A percentile compares a stretch with the other conserved stretches of the same genome.
phyloP scores from a whole-genome alignment of 37 sponge, comb jelly and placozoan genomes.

The Beroe forskalii region DNA sequence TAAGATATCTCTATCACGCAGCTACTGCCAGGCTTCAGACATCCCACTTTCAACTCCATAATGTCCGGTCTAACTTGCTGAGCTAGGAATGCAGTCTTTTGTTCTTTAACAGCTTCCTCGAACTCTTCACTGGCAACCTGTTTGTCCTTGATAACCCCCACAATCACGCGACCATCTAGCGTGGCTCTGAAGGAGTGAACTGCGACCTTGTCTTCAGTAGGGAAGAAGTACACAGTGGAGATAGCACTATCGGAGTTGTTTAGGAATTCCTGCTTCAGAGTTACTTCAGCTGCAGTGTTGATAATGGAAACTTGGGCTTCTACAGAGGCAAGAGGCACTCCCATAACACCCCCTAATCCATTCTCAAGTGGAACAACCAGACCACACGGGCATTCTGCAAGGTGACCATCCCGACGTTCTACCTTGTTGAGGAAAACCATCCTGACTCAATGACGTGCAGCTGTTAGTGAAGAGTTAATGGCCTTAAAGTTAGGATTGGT shows the following conservation, averaged over 20 bases:
- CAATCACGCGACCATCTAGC: constrained; percentile 72
- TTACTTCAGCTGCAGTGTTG: constrained; percentile 70
- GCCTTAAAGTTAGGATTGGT: too few species aligned
- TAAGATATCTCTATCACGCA: background rate
- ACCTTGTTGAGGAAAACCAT: background rate
- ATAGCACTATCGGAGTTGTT: constrained; percentile 71
- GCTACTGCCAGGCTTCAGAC: background rate
- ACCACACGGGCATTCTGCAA: background rate
- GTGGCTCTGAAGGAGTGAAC: constrained; percentile 73
- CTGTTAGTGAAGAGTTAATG: too few species aligned
- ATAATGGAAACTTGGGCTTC: constrained; percentile 66
- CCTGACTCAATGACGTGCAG: too few species aligned
- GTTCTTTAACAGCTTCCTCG: constrained; percentile 77
- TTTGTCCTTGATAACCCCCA: constrained; percentile 73
- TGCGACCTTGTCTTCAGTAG: constrained; percentile 74
- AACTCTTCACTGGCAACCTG: constrained; percentile 75
- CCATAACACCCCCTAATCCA: too few species aligned
- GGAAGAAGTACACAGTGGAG: constrained; percentile 76
- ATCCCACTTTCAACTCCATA: constrained; percentile 51
- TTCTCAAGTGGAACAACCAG: constrained; percentile 36
- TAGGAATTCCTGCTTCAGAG: constrained; percentile 70
- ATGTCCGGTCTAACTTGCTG: constrained; percentile 80
- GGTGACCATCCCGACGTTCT: background rate
- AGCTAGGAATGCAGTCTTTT: constrained; percentile 72
- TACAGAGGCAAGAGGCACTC: constrained; percentile 70